Percentiles rank a stretch among this genome's conserved stretches.
phyloP scores from a whole-genome alignment of 2,888 invertebrate species.

The Apotomis turbidana region DNA sequence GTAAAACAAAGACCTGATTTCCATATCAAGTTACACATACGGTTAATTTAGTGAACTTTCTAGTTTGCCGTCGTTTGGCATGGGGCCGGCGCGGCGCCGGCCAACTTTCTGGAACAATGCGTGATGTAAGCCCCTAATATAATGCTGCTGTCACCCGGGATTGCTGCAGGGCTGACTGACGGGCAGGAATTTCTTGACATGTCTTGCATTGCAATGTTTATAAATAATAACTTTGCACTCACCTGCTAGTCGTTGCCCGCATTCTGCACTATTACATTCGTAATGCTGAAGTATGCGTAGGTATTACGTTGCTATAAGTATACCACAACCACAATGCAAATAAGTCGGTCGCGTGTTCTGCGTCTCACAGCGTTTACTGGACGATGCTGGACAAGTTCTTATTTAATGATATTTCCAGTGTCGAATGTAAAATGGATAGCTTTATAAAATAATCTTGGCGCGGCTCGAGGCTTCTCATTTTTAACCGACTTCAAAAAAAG shows the following conservation, averaged over 20 bases:
- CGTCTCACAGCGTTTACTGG: too few relatives aligned
- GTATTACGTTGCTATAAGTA: not conserved
- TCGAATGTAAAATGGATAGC: too few relatives aligned
- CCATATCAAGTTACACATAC: constrained; percentile 23
- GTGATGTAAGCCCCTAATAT: constrained; percentile 38
- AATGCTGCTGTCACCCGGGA: constrained; percentile 30
- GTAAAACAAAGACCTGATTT: constrained; percentile 39
- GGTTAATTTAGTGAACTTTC: constrained; percentile 33
- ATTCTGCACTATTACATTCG: not conserved
- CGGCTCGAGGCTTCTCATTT: too few relatives aligned
- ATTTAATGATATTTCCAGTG: too few relatives aligned
- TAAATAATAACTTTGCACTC: constrained; percentile 34
- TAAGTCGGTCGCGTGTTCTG: too few relatives aligned
- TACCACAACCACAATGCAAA: too few relatives aligned
- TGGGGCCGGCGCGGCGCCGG: constrained; percentile 7
- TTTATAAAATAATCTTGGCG: too few relatives aligned
- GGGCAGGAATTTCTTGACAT: not conserved
- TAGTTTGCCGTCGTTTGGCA: constrained; percentile 28
- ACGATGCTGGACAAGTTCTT: too few relatives aligned
- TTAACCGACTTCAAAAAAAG: too few relatives aligned
- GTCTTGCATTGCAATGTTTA: constrained; percentile 22
- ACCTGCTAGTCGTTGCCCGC: not conserved
- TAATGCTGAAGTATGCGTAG: not conserved
- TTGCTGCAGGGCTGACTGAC: constrained; percentile 10
- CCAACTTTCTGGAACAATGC: constrained; percentile 39